phyloP scores from a whole-genome alignment of 1,140 invertebrate species.

The Anadara kagoshimensis region DNA sequence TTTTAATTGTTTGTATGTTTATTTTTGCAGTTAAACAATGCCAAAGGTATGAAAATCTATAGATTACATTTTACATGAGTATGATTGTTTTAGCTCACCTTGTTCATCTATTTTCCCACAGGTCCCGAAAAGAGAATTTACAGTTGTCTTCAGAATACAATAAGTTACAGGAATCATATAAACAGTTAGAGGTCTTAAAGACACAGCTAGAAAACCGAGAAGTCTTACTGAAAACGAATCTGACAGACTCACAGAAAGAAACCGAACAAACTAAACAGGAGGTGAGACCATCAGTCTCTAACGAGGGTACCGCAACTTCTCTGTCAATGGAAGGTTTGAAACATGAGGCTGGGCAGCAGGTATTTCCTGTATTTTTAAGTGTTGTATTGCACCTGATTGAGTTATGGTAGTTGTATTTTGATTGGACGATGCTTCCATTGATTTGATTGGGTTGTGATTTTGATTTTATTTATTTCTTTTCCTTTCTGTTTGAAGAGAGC shows the following conservation, averaged over 20 bases:
- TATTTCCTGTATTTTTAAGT: background rate
- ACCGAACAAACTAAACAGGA: constrained; percentile 64
- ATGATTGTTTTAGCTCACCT: too few species aligned
- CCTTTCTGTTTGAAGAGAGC: background rate
- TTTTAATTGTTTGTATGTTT: too few species aligned
- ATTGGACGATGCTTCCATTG: background rate
- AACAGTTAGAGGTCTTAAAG: constrained; percentile 67
- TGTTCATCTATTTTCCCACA: constrained; percentile 43
- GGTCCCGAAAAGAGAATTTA: constrained; percentile 69
- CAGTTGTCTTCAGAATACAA: constrained; percentile 69
- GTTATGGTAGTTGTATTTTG: background rate
- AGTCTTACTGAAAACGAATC: constrained; percentile 60
- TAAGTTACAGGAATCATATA: constrained; percentile 71
- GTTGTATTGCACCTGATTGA: constrained; percentile 1
- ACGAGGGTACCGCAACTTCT: too few species aligned
- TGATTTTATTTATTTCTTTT: background rate
- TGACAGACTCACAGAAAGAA: constrained; percentile 71
- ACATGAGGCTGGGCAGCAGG: background rate
- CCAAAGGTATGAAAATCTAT: background rate
- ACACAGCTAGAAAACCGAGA: constrained; percentile 63
- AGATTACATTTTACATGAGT: too few species aligned
- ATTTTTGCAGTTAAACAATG: too few species aligned
- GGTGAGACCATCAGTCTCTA: constrained; percentile 54
- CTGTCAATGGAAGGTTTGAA: constrained; percentile 5
- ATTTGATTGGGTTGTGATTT: background rate